These are phyloP conservation scores for Conus ventricosus DNA, from an alignment of 1,140 invertebrate genomes.

Conservation along the genomic window DNA sequence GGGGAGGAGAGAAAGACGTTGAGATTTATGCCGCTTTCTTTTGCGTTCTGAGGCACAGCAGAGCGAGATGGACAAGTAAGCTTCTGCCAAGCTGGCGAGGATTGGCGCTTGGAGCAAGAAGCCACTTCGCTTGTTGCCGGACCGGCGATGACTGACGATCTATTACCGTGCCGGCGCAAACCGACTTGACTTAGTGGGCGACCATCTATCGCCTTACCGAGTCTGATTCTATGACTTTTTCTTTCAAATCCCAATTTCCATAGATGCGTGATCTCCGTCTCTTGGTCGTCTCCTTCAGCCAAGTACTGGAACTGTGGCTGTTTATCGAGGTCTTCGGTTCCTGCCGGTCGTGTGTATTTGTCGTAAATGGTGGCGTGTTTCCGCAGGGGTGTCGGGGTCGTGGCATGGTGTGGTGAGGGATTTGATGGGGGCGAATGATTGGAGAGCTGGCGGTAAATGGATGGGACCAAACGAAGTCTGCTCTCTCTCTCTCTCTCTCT, in stretches of 20 bases:
- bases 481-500: background rate
- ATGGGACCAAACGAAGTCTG: too few species aligned
- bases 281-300: too few species aligned
- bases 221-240: constrained; percentile 26
- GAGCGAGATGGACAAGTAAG: background rate
- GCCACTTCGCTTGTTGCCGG: background rate
- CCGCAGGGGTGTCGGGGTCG: too few species aligned
- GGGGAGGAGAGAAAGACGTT: constrained; percentile 25
- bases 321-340: too few species aligned
- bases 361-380: too few species aligned
- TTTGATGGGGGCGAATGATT: too few species aligned
- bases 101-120: background rate
- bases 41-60: constrained; percentile 27
- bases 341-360: too few species aligned
- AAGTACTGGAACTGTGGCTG: too few species aligned
- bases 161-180: background rate
- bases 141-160: background rate
- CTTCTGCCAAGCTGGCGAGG: background rate
- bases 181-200: background rate
- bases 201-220: background rate
- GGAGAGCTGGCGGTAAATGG: too few species aligned
- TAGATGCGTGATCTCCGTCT: background rate
- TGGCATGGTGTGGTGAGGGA: too few species aligned
- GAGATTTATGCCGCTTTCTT: background rate
- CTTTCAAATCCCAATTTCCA: background rate